These are phyloP conservation scores for Palythoa grandiflora DNA, from an alignment of 92 coral and sea anemone genomes.

Conservation along the genomic window DNA sequence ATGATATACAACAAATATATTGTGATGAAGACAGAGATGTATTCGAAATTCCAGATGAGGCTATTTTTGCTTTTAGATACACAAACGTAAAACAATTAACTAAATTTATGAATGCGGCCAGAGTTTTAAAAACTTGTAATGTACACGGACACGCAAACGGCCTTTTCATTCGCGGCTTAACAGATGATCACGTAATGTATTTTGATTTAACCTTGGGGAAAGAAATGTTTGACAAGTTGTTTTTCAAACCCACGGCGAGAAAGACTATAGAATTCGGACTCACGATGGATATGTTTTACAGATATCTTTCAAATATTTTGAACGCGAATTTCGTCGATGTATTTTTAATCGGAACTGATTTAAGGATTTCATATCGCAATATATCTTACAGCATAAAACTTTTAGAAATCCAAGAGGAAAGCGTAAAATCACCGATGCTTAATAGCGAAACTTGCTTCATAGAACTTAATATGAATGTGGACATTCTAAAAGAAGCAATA, in stretches of 20 bases:
- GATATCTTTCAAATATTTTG: neutral
- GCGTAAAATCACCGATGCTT: too few species aligned
- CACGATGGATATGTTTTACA: too few species aligned
- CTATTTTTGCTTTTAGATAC: neutral
- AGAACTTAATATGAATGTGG: neutral
- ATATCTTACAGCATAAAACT: neutral
- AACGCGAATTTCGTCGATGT: neutral
- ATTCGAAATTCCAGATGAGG: too few species aligned
- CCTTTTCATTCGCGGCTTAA: neutral
- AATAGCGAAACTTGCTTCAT: neutral
- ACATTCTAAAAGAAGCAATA: too few species aligned
- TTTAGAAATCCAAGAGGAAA: neutral
- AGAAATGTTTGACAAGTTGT: neutral
- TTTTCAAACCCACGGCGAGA: neutral
- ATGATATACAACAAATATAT: too few species aligned
- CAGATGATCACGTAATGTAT: neutral
- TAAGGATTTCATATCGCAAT: neutral
- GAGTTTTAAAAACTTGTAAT: neutral
- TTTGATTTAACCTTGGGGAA: neutral
- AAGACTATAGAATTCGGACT: neutral
- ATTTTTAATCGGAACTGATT: neutral
- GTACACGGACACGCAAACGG: neutral
- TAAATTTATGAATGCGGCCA: neutral
- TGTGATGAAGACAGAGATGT: too few species aligned
- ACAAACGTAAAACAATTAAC: neutral